These are phyloP conservation scores for Hemiprocne comata DNA, from an alignment of 2,113 vertebrate species.

Conservation along the genomic window DNA sequence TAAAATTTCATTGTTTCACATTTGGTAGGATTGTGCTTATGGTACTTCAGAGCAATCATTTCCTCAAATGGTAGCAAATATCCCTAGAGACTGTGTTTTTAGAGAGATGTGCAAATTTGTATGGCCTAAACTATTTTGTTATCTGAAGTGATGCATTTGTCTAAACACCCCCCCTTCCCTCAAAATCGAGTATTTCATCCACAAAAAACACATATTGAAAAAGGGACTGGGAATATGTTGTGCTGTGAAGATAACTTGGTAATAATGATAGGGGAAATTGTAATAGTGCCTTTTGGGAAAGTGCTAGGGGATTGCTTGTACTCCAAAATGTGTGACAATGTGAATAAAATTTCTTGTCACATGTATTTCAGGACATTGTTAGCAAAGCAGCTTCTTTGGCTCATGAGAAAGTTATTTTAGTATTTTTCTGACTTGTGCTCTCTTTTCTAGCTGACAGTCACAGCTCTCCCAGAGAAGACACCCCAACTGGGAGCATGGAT, in stretches of 20 bases:
- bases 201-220: background rate
- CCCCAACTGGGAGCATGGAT: slow-evolving; percentile 88
- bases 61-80: background rate
- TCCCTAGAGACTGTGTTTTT: slow-evolving; percentile 16
- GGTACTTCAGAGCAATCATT: background rate
- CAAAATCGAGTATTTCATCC: background rate
- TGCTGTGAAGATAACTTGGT: background rate
- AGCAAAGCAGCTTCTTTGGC: background rate
- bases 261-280: background rate
- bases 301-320: background rate
- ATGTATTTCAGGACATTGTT: background rate
- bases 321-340: background rate
- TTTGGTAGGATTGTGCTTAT: background rate
- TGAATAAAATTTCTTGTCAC: background rate
- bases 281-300: background rate
- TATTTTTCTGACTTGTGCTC: background rate
- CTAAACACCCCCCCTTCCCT: background rate
- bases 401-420: background rate
- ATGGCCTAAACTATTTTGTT: background rate
- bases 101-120: background rate
- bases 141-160: background rate
- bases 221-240: background rate
- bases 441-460: slow-evolving; percentile 74
- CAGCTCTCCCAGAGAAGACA: slow-evolving; percentile 79
- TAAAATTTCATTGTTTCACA: background rate